These are phyloP conservation scores for Pseudolaguvia tuberculata DNA, from an alignment of 2,113 vertebrate genomes.

Conservation along the genomic window DNA sequence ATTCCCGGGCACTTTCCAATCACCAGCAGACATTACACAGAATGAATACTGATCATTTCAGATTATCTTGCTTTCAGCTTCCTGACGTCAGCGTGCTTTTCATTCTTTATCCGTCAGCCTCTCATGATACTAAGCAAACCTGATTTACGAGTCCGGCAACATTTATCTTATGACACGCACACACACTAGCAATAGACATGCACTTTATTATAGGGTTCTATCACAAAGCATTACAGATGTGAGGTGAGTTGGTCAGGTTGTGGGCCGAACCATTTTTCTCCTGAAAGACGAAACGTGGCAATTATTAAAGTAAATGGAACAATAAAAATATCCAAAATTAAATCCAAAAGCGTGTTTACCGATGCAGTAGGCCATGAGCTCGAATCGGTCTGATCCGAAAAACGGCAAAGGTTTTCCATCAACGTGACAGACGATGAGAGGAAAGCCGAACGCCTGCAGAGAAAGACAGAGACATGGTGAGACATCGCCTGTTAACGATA, in stretches of 20 bases:
- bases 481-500: neutral
- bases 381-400: conserved; percentile 89
- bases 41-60: neutral
- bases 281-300: conserved; percentile 54
- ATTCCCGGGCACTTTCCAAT: too few relatives aligned
- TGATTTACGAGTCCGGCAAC: neutral
- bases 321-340: neutral
- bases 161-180: neutral
- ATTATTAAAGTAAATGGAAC: neutral
- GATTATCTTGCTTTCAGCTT: neutral
- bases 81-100: neutral
- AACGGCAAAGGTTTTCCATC: conserved; percentile 71
- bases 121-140: too few relatives aligned
- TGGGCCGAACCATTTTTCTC: conserved; percentile 71
- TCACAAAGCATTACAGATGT: conserved; percentile 55
- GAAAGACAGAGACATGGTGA: neutral
- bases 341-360: conserved; percentile 67
- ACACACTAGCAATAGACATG: neutral
- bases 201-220: neutral
- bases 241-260: conserved; percentile 50
- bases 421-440: conserved; percentile 73
- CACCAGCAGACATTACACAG: too few relatives aligned
- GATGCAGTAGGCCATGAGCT: conserved; percentile 78
- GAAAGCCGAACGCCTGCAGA: conserved; percentile 83
- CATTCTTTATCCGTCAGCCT: neutral